phyloP scores from a whole-genome alignment of 2,888 invertebrate genomes.

The Deilephila porcellus region DNA sequence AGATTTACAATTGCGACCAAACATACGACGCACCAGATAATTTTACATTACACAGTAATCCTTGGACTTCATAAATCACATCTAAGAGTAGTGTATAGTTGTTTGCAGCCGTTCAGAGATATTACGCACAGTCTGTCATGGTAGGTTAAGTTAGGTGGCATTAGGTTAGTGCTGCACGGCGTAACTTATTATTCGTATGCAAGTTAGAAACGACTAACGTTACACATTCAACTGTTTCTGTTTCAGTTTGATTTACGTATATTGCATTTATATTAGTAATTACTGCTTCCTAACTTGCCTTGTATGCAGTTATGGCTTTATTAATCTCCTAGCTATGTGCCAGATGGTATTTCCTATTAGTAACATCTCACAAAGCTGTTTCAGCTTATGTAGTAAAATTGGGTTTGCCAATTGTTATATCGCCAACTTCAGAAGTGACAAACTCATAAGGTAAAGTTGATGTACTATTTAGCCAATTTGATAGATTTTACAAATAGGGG shows the following conservation, averaged over 20 bases:
- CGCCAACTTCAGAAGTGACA: too few relatives aligned
- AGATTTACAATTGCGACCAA: not conserved
- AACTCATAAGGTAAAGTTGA: too few relatives aligned
- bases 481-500: too few relatives aligned
- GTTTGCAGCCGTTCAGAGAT: not conserved
- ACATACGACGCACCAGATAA: not conserved
- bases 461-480: too few relatives aligned
- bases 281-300: not conserved
- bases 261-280: not conserved
- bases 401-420: too few relatives aligned
- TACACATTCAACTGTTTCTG: not conserved
- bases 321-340: too few relatives aligned
- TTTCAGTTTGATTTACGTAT: not conserved
- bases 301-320: too few relatives aligned
- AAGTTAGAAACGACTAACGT: not conserved
- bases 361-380: too few relatives aligned
- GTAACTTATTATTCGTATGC: constrained; percentile 19
- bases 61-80: not conserved
- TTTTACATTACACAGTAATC: not conserved
- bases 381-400: too few relatives aligned
- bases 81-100: not conserved
- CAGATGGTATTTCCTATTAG: too few relatives aligned
- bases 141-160: constrained; percentile 1
- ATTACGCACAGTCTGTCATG: not conserved
- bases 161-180: not conserved